phyloP scores from a whole-genome alignment of 2,888 invertebrate species.

The Phragmatobia fuliginosa region DNA sequence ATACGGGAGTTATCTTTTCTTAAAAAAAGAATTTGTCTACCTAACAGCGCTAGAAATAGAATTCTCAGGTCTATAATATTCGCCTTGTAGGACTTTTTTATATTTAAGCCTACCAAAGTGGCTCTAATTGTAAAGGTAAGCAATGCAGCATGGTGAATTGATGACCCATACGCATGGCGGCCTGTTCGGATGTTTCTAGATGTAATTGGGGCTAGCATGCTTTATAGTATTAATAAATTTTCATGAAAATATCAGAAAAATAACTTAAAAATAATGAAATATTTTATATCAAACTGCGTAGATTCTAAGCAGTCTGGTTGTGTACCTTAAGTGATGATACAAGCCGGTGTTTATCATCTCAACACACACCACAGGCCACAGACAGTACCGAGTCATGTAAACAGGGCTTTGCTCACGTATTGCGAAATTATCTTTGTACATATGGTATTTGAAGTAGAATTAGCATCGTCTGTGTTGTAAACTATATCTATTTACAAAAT shows the following conservation, averaged over 20 bases:
- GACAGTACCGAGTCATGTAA: background rate
- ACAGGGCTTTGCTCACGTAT: constrained; percentile 24
- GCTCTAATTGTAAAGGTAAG: no score
- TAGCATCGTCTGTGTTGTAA: constrained; percentile 34
- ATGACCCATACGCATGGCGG: no score
- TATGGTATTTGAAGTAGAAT: constrained; percentile 36
- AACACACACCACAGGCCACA: background rate
- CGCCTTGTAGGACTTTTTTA: no score
- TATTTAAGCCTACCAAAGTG: no score
- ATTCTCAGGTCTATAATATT: background rate
- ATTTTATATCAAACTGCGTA: background rate
- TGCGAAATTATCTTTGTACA: constrained; percentile 43
- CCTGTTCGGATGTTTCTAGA: no score
- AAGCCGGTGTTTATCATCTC: background rate
- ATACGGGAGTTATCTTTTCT: no score
- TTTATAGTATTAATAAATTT: no score
- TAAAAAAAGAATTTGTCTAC: no score
- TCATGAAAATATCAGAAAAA: no score
- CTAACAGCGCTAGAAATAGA: background rate
- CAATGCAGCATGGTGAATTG: no score
- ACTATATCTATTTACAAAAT: constrained; percentile 20
- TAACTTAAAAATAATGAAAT: background rate
- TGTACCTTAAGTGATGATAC: background rate
- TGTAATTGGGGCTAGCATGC: no score
- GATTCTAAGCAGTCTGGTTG: background rate